phyloP scores from a whole-genome alignment of 2,113 vertebrate species.

The Brachyistius frenatus region DNA sequence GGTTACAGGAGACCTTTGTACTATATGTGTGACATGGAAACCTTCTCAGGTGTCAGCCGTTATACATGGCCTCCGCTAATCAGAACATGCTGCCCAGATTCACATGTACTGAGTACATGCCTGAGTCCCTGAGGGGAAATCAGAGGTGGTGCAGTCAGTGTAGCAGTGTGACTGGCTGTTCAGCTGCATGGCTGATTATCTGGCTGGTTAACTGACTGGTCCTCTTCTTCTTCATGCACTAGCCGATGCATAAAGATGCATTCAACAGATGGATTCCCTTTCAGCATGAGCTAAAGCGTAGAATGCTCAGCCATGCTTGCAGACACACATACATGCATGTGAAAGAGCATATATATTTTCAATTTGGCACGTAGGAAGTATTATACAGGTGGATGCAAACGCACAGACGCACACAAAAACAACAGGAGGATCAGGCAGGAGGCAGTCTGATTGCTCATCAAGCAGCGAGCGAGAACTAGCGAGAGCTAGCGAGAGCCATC shows the following conservation, averaged over 20 bases:
- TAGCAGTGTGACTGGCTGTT: slow-evolving; percentile 31
- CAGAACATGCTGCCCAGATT: slow-evolving; percentile 56
- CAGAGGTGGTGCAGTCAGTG: slow-evolving; percentile 20
- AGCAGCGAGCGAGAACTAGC: slow-evolving; percentile 54
- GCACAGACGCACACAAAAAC: slow-evolving; percentile 38
- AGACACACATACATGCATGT: neutral
- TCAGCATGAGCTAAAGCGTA: neutral
- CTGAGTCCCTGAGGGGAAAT: slow-evolving; percentile 38
- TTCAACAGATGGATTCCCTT: slow-evolving; percentile 23
- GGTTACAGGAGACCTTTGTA: slow-evolving; percentile 31
- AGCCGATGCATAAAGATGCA: slow-evolving; percentile 8
- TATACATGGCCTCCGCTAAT: slow-evolving; percentile 48
- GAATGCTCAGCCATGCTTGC: neutral
- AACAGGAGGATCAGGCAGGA: slow-evolving; percentile 52
- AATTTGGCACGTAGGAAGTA: neutral
- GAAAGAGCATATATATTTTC: slow-evolving; percentile 4
- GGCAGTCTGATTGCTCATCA: slow-evolving; percentile 71
- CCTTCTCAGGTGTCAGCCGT: slow-evolving; percentile 29
- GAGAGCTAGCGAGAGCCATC: slow-evolving; percentile 59
- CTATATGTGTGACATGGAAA: slow-evolving; percentile 27
- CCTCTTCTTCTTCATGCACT: slow-evolving; percentile 7
- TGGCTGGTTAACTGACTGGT: slow-evolving; percentile 32
- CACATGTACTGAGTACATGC: slow-evolving; percentile 34
- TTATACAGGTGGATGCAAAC: neutral
- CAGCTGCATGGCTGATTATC: slow-evolving; percentile 42